Percentiles rank a stretch among this genome's conserved stretches.
These are phyloP conservation scores for Drosophila conformis DNA, from an alignment of 2,888 invertebrate species.

Conservation along the genomic window DNA sequence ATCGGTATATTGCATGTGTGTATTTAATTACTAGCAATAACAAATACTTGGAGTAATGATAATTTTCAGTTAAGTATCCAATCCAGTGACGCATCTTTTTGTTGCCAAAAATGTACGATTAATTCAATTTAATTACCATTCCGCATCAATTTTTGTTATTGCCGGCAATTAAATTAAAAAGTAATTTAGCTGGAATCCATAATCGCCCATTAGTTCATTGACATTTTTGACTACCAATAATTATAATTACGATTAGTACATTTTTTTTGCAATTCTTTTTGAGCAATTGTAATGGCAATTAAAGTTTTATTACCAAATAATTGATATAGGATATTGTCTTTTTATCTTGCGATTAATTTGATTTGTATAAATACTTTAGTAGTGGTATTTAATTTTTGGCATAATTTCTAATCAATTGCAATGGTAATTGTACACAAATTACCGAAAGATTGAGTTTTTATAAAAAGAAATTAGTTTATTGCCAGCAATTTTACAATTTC, in stretches of 20 bases:
- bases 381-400: neutral
- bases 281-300: constrained; percentile 12
- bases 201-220: constrained; percentile 2
- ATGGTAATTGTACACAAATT: neutral
- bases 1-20: neutral
- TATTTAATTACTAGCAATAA: constrained; percentile 2
- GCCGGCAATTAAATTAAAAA: neutral
- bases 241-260: neutral
- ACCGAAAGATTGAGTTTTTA: neutral
- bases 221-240: constrained; percentile 3
- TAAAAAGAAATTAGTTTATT: neutral
- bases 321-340: neutral
- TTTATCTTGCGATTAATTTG: neutral
- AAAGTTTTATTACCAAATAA: constrained; percentile 7
- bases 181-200: constrained; percentile 8
- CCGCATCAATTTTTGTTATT: neutral
- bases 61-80: neutral
- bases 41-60: neutral
- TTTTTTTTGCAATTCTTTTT: neutral
- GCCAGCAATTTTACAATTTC: constrained; percentile 3
- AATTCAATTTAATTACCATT: neutral
- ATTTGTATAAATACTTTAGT: neutral
- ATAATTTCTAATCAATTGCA: neutral
- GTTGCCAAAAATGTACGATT: neutral
- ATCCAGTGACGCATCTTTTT: neutral